Percentiles rank a stretch among this genome's conserved stretches.
phyloP scores from a whole-genome alignment of 2,113 vertebrate genomes.

The Channa argus region DNA sequence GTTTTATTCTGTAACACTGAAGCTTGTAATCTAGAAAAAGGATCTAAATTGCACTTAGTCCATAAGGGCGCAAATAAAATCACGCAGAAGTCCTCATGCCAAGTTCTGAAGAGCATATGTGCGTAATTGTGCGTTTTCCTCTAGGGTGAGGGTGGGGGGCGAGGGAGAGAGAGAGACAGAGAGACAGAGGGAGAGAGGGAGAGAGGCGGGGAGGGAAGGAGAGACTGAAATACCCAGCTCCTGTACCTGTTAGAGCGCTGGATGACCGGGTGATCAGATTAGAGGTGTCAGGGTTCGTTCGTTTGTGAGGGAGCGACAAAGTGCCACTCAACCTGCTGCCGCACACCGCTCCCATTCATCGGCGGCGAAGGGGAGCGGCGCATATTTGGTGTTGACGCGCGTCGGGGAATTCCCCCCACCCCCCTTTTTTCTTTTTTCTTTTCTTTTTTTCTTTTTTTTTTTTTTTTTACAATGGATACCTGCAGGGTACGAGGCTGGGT shows the following conservation, averaged over 20 bases:
- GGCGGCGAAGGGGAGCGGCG: conserved; percentile 41
- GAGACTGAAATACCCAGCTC: conserved; percentile 53
- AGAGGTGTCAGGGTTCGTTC: conserved; percentile 81
- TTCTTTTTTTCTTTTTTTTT: neutral
- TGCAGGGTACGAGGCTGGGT: conserved; percentile 86
- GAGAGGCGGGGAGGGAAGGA: conserved; percentile 29
- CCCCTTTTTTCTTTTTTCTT: neutral
- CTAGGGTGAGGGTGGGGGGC: neutral
- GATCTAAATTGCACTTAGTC: too few relatives aligned
- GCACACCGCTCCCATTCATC: conserved; percentile 44
- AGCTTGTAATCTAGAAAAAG: too few relatives aligned
- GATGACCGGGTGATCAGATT: conserved; percentile 88
- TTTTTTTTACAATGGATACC: conserved; percentile 88
- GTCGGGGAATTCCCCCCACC: conserved; percentile 63
- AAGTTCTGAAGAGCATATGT: conserved; percentile 5
- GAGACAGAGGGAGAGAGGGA: neutral
- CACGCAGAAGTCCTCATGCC: neutral
- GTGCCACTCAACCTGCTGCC: conserved; percentile 57
- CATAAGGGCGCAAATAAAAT: too few relatives aligned
- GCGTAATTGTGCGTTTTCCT: neutral
- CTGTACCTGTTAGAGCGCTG: conserved; percentile 85
- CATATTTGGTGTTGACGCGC: conserved; percentile 57
- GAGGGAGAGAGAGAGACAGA: neutral
- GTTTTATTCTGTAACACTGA: too few relatives aligned
- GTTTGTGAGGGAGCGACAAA: conserved; percentile 66